Percentiles rank a stretch among this genome's conserved stretches.
Evolutionary conservation across 2,888 invertebrate species (phyloP).

Genomic region (Conus canariensis): DNA sequence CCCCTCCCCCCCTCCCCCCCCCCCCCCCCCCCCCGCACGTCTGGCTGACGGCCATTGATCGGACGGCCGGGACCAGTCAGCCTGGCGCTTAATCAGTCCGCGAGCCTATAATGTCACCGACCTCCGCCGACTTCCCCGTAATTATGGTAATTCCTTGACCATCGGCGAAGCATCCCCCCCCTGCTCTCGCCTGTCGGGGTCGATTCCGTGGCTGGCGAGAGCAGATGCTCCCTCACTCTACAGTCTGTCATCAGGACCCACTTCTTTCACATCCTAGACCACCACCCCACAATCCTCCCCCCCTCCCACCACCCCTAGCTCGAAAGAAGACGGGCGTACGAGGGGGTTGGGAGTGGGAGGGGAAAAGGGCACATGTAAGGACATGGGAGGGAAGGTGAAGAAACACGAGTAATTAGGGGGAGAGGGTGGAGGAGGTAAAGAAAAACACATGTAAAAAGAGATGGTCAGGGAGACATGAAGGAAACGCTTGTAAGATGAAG

Average conservation of each 20-base stretch:
- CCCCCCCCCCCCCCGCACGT: too few relatives aligned
- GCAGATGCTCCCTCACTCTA: too few relatives aligned
- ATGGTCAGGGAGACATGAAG: background rate
- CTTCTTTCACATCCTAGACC: too few relatives aligned
- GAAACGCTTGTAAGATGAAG: too few relatives aligned
- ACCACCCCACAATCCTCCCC: background rate
- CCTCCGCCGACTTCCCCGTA: background rate
- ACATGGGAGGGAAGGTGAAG: too few relatives aligned
- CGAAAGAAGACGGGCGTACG: too few relatives aligned
- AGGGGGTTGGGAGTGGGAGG: too few relatives aligned
- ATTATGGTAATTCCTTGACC: background rate
- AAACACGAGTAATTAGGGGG: background rate
- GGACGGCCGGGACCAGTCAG: background rate
- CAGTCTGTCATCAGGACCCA: too few relatives aligned
- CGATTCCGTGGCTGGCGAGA: too few relatives aligned
- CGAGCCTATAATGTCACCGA: conserved; percentile 12
- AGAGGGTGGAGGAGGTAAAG: background rate
- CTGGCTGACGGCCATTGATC: background rate
- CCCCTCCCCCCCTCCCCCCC: too few relatives aligned
- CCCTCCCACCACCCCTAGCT: background rate
- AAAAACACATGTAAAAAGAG: background rate
- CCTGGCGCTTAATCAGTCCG: background rate
- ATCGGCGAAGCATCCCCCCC: background rate
- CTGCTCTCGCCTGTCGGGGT: background rate
- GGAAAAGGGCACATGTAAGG: too few relatives aligned